These are phyloP conservation scores for Nothobranchius furzeri DNA, from an alignment of 2,113 vertebrate species.

Conservation along the genomic window DNA sequence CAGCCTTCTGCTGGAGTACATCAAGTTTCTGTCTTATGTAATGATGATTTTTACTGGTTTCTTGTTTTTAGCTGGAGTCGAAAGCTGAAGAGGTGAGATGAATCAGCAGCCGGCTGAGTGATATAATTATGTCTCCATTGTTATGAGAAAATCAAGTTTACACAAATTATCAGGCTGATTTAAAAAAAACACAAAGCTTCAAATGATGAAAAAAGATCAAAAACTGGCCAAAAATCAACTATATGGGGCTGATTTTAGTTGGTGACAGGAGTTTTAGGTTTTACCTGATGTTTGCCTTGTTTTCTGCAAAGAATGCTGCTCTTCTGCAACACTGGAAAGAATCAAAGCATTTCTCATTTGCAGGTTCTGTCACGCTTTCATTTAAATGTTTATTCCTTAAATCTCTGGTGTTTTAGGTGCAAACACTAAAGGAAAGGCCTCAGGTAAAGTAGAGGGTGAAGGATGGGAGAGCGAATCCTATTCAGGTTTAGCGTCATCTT, in stretches of 20 bases:
- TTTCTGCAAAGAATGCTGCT: slow-evolving; percentile 10
- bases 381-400: slow-evolving; percentile 26
- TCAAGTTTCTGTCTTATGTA: slow-evolving; percentile 23
- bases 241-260: not conserved
- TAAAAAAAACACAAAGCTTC: slow-evolving; percentile 1
- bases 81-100: slow-evolving; percentile 19
- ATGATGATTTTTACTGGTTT: not conserved
- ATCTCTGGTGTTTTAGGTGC: slow-evolving; percentile 26
- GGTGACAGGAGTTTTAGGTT: slow-evolving; percentile 7
- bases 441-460: slow-evolving; percentile 7
- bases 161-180: not conserved
- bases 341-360: not conserved
- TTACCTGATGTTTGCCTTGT: not conserved
- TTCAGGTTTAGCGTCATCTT: slow-evolving; percentile 1
- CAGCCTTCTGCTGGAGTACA: slow-evolving; percentile 17
- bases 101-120: slow-evolving; percentile 24
- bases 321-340: slow-evolving; percentile 9
- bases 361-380: slow-evolving; percentile 26
- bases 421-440: slow-evolving; percentile 35
- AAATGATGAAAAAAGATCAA: not conserved
- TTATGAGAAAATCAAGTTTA: too few relatives aligned
- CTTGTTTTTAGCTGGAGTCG: slow-evolving; percentile 26
- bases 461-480: slow-evolving; percentile 8
- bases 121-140: slow-evolving; percentile 7
- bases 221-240: too few relatives aligned